Conservation (phyloP, 2,797 vertebrate species). For the Fratercula arctica region DNA sequence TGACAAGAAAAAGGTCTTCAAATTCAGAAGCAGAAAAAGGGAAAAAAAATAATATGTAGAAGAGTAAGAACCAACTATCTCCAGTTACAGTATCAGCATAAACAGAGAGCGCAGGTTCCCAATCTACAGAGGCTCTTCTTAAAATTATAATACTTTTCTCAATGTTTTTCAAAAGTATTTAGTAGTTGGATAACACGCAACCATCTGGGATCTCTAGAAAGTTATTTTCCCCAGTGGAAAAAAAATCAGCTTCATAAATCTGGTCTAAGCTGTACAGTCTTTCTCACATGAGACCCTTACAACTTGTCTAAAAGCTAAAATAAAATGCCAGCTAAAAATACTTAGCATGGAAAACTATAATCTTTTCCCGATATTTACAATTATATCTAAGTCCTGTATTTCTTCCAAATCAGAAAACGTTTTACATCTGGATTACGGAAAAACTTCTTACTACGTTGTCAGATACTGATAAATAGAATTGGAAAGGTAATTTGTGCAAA, state of each 20-base stretch:
- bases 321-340: constrained; percentile 24
- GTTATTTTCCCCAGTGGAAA: neutral
- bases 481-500: neutral
- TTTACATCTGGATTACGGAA: neutral
- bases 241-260: constrained; percentile 35
- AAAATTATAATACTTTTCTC: neutral
- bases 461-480: neutral
- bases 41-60: accelerated
- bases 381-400: neutral
- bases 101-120: neutral
- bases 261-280: neutral
- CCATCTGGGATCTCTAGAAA: constrained; percentile 12
- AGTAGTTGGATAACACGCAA: neutral
- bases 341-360: neutral
- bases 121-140: neutral
- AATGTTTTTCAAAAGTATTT: neutral
- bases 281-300: neutral
- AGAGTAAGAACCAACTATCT: neutral
- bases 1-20: neutral
- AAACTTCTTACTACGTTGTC: neutral
- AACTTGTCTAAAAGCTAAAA: constrained; percentile 14
- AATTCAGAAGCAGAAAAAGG: neutral
- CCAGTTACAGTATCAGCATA: neutral
- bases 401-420: neutral
- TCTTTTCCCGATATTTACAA: neutral